These are phyloP conservation scores for Marmota flaviventris DNA, from an alignment of 2,113 vertebrate species.

Conservation along the genomic window DNA sequence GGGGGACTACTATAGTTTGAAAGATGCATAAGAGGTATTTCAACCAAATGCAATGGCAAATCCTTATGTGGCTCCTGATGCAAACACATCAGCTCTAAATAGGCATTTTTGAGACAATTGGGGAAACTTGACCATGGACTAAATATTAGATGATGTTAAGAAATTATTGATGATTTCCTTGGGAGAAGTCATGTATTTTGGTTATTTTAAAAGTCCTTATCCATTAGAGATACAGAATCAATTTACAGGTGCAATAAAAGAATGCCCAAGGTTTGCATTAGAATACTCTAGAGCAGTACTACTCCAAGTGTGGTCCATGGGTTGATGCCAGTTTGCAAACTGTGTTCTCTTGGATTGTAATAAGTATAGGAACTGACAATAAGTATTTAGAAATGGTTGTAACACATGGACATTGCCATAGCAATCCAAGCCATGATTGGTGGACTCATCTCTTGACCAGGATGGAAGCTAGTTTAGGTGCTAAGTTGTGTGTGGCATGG, in stretches of 20 bases:
- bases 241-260: not conserved
- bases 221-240: not conserved
- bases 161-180: not conserved
- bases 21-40: not conserved
- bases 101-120: not conserved
- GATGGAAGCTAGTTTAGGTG: not conserved
- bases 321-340: not conserved
- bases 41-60: not conserved
- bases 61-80: not conserved
- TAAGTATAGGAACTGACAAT: not conserved
- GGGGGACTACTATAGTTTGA: not conserved
- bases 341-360: not conserved
- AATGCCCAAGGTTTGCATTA: not conserved
- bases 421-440: not conserved
- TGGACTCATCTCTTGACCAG: not conserved
- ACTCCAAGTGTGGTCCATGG: not conserved
- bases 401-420: not conserved
- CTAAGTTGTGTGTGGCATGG: not conserved
- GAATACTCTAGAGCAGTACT: not conserved
- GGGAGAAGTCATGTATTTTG: not conserved
- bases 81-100: not conserved
- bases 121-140: not conserved
- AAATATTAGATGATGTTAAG: not conserved
- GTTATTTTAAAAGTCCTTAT: not conserved
- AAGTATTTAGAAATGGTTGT: not conserved